A percentile compares a stretch with the other conserved stretches of the same genome.
These are phyloP conservation scores for Etheostoma spectabile DNA, from an alignment of 2,113 vertebrate genomes.

Conservation along the genomic window DNA sequence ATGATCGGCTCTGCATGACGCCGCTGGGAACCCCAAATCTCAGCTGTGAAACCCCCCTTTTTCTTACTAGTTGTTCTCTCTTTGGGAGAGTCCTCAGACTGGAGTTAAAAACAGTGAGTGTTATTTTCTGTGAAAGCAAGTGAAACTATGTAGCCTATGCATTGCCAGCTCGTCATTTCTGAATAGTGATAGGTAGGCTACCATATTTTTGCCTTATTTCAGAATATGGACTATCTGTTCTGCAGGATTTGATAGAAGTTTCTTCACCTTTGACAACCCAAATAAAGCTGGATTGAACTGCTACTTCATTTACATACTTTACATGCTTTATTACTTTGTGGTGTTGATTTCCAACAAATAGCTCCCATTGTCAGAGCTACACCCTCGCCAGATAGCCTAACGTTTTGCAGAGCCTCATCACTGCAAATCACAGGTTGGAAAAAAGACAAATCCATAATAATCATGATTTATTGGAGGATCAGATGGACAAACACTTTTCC, in stretches of 20 bases:
- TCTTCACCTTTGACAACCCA: background rate
- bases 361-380: background rate
- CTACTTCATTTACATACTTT: background rate
- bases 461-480: conserved; percentile 75
- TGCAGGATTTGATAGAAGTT: background rate
- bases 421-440: conserved; percentile 58
- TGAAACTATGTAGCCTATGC: background rate
- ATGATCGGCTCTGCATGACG: conserved; percentile 81
- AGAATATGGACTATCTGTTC: background rate
- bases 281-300: background rate
- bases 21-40: conserved; percentile 67
- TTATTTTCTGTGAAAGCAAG: background rate
- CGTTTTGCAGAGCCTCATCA: conserved; percentile 8
- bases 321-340: background rate
- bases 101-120: background rate
- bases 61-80: conserved; percentile 8
- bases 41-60: conserved; percentile 45
- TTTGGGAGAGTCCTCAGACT: conserved; percentile 6
- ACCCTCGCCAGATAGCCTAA: conserved; percentile 11
- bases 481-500: conserved; percentile 70
- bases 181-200: background rate
- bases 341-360: conserved; percentile 7
- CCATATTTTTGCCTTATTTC: background rate
- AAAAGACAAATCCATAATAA: conserved; percentile 75
- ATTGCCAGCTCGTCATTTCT: background rate